Conservation (phyloP, 2,113 vertebrate genomes). For the Microcebus tavaratra region DNA sequence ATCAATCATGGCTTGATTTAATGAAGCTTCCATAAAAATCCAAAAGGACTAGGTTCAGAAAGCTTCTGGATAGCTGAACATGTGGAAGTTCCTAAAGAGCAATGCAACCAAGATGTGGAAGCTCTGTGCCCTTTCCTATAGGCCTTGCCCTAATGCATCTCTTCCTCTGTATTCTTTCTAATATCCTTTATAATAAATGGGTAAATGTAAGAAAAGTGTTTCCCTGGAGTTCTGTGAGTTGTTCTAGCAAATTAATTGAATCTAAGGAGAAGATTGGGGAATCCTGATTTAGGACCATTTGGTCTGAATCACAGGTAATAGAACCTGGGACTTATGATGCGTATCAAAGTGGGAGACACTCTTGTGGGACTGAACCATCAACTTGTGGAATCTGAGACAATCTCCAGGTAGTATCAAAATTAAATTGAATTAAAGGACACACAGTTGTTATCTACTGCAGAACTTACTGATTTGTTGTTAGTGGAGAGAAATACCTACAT, state of each 20-base stretch:
- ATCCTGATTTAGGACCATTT: not conserved
- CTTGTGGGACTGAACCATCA: too few species aligned
- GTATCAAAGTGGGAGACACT: not conserved
- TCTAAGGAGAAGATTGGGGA: not conserved
- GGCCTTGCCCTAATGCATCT: not conserved
- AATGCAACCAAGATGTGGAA: not conserved
- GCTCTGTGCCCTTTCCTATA: not conserved
- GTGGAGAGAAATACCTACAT: not conserved
- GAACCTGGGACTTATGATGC: not conserved
- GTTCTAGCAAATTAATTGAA: not conserved
- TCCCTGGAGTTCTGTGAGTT: not conserved
- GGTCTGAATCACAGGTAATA: not conserved
- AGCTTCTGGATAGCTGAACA: not conserved
- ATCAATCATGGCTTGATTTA: not conserved
- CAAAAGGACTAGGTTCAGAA: not conserved
- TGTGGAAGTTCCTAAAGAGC: not conserved
- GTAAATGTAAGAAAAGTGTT: not conserved
- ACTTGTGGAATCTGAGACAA: too few species aligned
- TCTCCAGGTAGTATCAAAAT: not conserved
- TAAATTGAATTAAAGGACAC: not conserved
- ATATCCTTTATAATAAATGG: too few species aligned
- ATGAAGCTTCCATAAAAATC: not conserved
- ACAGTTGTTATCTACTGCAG: not conserved
- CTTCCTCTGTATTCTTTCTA: not conserved
- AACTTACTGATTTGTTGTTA: not conserved